Evolutionary conservation across 2,113 vertebrate genomes (phyloP).

Genomic region (Ictidomys tridecemlineatus): DNA sequence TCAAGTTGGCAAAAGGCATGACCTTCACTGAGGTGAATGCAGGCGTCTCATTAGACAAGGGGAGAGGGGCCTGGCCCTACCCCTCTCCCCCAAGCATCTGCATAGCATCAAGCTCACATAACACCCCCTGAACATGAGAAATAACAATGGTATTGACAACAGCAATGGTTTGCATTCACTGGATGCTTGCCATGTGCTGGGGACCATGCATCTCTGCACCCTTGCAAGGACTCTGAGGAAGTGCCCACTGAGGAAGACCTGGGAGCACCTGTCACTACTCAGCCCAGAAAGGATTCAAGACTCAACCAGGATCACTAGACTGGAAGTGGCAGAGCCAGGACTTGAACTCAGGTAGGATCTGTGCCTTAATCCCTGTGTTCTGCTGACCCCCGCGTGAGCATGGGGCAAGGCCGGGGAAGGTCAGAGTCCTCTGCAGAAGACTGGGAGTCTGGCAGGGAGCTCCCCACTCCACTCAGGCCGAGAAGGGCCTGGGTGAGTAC

Average conservation of each 20-base stretch:
- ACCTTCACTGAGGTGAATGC: constrained; percentile 90
- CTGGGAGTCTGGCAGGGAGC: background rate
- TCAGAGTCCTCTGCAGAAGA: no score
- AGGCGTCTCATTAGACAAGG: background rate
- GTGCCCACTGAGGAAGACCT: background rate
- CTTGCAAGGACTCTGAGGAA: background rate
- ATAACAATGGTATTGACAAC: accelerated
- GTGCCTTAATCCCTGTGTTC: background rate
- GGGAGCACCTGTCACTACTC: background rate
- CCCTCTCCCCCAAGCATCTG: background rate
- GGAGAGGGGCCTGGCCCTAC: background rate
- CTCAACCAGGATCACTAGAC: no score
- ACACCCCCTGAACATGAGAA: background rate
- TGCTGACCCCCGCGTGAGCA: background rate
- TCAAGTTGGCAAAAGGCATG: constrained; percentile 97
- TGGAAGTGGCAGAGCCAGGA: background rate
- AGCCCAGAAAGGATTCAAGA: background rate
- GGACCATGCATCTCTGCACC: background rate
- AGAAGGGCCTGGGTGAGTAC: background rate
- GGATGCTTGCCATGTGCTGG: background rate
- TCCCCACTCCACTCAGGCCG: background rate
- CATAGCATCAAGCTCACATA: background rate
- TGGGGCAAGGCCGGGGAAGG: background rate
- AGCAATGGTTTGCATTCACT: background rate
- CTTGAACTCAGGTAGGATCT: background rate